Evolutionary conservation across 2,113 vertebrate genomes (phyloP).

Genomic region (Anser cygnoides): DNA sequence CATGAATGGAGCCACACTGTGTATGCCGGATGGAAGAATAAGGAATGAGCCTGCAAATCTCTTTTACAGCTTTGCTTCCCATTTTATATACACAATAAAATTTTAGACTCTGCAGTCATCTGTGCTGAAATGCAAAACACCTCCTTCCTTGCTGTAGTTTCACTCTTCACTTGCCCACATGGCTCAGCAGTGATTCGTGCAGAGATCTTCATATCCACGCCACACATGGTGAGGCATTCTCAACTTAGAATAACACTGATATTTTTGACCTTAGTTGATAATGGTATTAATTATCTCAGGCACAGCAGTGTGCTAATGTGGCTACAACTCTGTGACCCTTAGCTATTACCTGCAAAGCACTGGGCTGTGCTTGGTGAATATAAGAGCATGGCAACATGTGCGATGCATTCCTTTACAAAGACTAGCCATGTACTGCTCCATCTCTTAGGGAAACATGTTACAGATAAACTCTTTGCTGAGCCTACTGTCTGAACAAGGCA

Average conservation of each 20-base stretch:
- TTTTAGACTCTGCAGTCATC: background rate
- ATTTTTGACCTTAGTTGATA: background rate
- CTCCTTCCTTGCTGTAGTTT: background rate
- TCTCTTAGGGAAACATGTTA: background rate
- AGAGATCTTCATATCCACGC: background rate
- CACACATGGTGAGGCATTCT: background rate
- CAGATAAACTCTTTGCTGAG: background rate
- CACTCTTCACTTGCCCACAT: background rate
- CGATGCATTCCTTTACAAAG: background rate
- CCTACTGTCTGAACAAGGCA: background rate
- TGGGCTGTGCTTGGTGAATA: background rate
- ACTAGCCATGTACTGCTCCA: background rate
- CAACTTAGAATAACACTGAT: background rate
- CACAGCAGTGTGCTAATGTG: background rate
- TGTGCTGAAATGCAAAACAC: background rate
- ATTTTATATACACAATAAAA: background rate
- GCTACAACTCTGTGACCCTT: background rate
- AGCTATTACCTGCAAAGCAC: background rate
- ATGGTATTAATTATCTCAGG: background rate
- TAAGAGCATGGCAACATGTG: background rate
- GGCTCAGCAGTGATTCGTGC: accelerated
- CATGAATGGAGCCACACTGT: background rate
- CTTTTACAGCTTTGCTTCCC: background rate
- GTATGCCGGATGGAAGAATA: background rate
- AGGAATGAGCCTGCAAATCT: background rate